These are phyloP conservation scores for Caenorhabditis sp. DNA, from an alignment of 2,888 invertebrate genomes.

Conservation along the genomic window DNA sequence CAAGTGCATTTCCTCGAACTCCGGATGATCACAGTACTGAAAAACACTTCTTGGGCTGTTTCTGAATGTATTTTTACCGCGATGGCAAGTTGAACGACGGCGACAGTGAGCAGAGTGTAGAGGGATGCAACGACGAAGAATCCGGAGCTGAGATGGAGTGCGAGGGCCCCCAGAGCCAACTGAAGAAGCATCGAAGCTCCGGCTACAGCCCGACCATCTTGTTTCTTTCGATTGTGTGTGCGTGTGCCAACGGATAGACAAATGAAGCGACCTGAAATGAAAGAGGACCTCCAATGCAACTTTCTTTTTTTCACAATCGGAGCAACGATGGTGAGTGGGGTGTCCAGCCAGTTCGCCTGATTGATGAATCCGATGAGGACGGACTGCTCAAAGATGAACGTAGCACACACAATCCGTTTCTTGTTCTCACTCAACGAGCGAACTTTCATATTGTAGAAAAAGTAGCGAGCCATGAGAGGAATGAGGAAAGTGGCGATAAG, in stretches of 20 bases:
- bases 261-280: constrained; percentile 34
- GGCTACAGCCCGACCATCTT: constrained; percentile 17
- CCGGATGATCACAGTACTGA: constrained; percentile 11
- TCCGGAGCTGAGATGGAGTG: neutral
- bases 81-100: constrained; percentile 33
- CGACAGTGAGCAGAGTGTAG: constrained; percentile 30
- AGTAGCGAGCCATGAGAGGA: constrained; percentile 23
- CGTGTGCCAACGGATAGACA: constrained; percentile 17
- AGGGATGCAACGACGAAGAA: constrained; percentile 25
- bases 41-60: neutral
- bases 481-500: constrained; percentile 17
- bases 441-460: constrained; percentile 14
- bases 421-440: constrained; percentile 15
- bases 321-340: constrained; percentile 13
- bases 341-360: constrained; percentile 24
- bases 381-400: constrained; percentile 24
- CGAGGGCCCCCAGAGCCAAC: constrained; percentile 2
- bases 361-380: constrained; percentile 41
- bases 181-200: constrained; percentile 17
- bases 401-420: constrained; percentile 21
- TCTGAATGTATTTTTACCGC: neutral
- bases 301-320: constrained; percentile 9
- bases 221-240: constrained; percentile 19
- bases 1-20: constrained; percentile 34
- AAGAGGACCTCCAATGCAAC: neutral